Evolutionary conservation across 2,113 vertebrate genomes (phyloP), one percentile per base, ranked within the genome.

Genomic region (Sitta europaea): DNA sequence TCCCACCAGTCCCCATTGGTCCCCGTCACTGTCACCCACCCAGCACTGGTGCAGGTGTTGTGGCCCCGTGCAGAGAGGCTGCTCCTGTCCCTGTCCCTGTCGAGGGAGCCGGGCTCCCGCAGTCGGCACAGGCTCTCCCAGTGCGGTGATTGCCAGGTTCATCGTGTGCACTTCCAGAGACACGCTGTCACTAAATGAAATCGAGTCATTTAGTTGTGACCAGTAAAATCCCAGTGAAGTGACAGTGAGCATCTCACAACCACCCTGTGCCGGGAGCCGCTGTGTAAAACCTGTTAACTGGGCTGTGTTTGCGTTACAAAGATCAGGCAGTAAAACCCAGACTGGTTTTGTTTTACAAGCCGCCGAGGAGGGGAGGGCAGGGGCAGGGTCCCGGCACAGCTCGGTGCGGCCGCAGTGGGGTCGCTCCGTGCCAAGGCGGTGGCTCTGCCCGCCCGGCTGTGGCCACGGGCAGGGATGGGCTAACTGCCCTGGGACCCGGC

Each of bases 231-330:
- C 10, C 38, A 5, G 45, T 12, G n/a, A 15, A 86, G 48, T 9
- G 83, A 58, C 6, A 72, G 54, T 0, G 50, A 92, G 84, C 90
- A 92, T 89, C 87, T 68, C 72, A 8, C 43, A 86, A 65, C 81
- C 71, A 68, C 68, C 74, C 86, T 6, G 10, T 9, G 14, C 66
- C 14, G 7, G 77, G 67, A 91, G 68, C 87, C 11, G 4, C 80
- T 7, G 51, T 85, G 73, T 94, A 54, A 92, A 91, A 82, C 90
- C 71, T 76, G 86, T 62, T 58, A 79, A 58, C 73, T 86, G 83
- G 21, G 19, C 95, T 70, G 53, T 96, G 94, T 96, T 96, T 96
- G 91, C 51, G 67, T 96, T 96, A 95, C 81, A 96, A 97, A 85
- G 94, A 92, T 95, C 94, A 90, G 81, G 93, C 94, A 90, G 92